These are phyloP conservation scores for Hylia prasina DNA, from an alignment of 2,113 vertebrate genomes.

Conservation along the genomic window DNA sequence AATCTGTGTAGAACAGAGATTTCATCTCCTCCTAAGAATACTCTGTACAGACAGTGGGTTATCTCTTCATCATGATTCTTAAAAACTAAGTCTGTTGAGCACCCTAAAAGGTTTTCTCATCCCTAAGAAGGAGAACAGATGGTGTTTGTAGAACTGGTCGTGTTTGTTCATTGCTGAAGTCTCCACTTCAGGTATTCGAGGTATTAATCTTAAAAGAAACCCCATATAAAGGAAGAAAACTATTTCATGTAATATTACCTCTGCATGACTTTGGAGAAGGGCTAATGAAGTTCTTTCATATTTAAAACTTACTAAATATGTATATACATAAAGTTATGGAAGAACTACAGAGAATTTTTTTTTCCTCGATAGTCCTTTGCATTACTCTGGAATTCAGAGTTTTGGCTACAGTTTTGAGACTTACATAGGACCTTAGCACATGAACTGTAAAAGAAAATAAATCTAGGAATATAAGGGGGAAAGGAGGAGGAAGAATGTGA, in stretches of 20 bases:
- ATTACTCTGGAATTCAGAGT: neutral
- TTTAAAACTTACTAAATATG: neutral
- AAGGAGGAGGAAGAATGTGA: neutral
- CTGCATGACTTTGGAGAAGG: neutral
- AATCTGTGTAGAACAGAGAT: neutral
- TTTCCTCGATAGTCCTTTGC: constrained; percentile 17
- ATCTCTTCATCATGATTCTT: neutral
- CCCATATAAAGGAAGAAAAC: neutral
- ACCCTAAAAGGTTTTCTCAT: neutral
- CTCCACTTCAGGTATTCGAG: neutral
- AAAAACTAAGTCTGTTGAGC: neutral
- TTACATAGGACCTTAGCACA: constrained; percentile 15
- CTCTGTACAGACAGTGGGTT: neutral
- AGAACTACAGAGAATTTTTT: neutral
- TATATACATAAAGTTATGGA: neutral
- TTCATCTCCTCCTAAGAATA: neutral
- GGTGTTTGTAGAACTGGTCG: neutral
- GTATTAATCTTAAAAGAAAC: constrained; percentile 11
- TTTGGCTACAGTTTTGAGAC: neutral
- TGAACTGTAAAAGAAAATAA: constrained; percentile 56
- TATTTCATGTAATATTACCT: neutral
- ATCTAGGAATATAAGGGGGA: neutral
- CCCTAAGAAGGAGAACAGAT: neutral
- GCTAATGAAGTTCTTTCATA: constrained; percentile 21
- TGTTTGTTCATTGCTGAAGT: neutral